Base-by-base conservation (phyloP, 1,140 invertebrate genomes). In the Papilio helenus region DNA sequence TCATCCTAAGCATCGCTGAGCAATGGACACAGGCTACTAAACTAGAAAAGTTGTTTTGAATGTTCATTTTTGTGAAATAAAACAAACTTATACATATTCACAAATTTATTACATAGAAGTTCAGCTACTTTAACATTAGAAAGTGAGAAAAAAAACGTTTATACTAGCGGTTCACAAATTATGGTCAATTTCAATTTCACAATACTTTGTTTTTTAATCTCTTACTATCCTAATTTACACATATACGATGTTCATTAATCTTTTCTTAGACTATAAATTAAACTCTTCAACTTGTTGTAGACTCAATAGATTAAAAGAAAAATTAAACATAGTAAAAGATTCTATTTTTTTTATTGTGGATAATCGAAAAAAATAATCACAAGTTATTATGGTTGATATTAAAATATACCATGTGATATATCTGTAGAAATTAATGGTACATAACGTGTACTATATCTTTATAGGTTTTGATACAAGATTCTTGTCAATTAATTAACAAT, bases 91-190 rank as follows among this genome's bases (percentile, higher is more conserved):
- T 18, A 23, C 20, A 20, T 74, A 74, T 74, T 74, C 72, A 74
- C 72, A 74, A 74, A 51, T 74, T 74, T 74, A 74, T 74, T 74
- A 51, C 46, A 74, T 26, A 74, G 49, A 74, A 74, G 42, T 46
- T 74, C n/a, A 74, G 51, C 44, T 74, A 68, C 23, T 68, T 68
- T 68, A 34, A 68, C 61, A 29, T 68, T 29, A 68, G 26, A 68
- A 68, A 61, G 55, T 4, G 29, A 18, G 58, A 26, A 4, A 68
- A 68, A 29, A 29, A 65, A 68, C 8, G 23, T 65, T 65, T 16
- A 29, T 65, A 16, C 23, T 61, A 29, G 26, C 12, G 4, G 26
- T 29, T 2, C 23, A 68, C 5, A 7, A 8, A 29, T 14, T 12
- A 68, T 68, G 26, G 61, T 68, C 61, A 29, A 29, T 61, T 68